phyloP scores from a whole-genome alignment of 2,113 vertebrate genomes.

The Notiomystis cincta region DNA sequence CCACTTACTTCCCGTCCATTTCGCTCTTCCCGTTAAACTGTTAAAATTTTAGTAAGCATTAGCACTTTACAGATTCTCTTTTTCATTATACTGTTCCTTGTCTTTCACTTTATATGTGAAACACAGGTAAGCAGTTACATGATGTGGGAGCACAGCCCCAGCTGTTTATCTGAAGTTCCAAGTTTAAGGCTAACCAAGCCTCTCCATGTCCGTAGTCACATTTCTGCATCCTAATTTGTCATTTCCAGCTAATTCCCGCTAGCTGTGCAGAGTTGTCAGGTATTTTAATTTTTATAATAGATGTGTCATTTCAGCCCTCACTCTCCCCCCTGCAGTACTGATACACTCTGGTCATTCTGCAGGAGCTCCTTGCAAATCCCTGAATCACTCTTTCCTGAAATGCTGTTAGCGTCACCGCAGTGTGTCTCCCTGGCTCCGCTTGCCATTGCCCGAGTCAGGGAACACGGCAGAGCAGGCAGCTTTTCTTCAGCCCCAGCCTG shows the following conservation, averaged over 20 bases:
- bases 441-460: rapidly evolving
- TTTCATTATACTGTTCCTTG: not conserved
- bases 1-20: not conserved
- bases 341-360: not conserved
- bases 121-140: not conserved
- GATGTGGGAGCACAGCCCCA: not conserved
- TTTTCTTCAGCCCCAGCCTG: not conserved
- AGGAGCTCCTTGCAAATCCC: not conserved
- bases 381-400: not conserved
- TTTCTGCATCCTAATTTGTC: not conserved
- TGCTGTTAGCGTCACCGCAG: not conserved
- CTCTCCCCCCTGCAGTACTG: not conserved
- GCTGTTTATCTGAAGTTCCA: not conserved
- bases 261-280: not conserved
- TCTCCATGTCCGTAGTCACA: not conserved
- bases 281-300: not conserved
- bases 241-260: not conserved
- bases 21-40: not conserved
- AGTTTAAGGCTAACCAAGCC: not conserved
- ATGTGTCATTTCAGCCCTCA: not conserved
- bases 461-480: not conserved
- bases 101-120: not conserved
- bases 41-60: not conserved
- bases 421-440: rapidly evolving
- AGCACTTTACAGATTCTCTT: not conserved